Evolutionary conservation across 2,113 vertebrate species (phyloP).

Genomic region (Atrichornis clamosus): DNA sequence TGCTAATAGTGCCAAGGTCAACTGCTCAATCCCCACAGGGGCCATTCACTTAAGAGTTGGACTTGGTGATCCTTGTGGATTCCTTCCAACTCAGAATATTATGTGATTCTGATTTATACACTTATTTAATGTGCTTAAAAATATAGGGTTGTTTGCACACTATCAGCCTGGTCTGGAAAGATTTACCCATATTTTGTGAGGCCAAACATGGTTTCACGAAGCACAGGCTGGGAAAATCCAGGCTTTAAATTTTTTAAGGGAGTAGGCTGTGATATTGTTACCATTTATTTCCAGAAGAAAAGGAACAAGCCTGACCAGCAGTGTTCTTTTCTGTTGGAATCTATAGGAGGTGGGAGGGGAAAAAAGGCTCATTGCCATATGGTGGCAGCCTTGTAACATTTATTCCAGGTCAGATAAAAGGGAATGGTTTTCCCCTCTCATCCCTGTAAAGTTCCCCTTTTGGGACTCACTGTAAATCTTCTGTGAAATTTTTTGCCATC

Average conservation of each 20-base stretch:
- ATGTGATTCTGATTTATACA: neutral
- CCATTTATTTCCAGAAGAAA: neutral
- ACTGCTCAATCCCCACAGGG: neutral
- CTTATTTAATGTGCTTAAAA: neutral
- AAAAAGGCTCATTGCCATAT: neutral
- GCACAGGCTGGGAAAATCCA: neutral
- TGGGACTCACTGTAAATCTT: slow-evolving; percentile 46
- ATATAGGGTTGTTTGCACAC: neutral
- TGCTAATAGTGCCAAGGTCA: neutral
- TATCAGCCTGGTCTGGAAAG: neutral
- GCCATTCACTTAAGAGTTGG: neutral
- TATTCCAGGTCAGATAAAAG: neutral
- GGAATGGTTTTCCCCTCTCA: neutral
- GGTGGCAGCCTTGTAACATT: slow-evolving; percentile 59
- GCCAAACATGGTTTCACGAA: neutral
- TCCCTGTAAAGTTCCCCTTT: neutral
- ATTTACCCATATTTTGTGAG: neutral
- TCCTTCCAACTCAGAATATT: neutral
- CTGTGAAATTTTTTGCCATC: slow-evolving; percentile 50
- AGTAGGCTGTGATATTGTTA: neutral
- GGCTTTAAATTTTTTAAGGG: neutral
- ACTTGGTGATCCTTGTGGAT: neutral
- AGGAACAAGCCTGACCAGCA: neutral
- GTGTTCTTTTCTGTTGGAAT: neutral
- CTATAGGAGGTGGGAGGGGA: fast-evolving